Evolutionary conservation across 2,888 invertebrate genomes (phyloP).

Genomic region (Hirtodrosophila histrioides): DNA sequence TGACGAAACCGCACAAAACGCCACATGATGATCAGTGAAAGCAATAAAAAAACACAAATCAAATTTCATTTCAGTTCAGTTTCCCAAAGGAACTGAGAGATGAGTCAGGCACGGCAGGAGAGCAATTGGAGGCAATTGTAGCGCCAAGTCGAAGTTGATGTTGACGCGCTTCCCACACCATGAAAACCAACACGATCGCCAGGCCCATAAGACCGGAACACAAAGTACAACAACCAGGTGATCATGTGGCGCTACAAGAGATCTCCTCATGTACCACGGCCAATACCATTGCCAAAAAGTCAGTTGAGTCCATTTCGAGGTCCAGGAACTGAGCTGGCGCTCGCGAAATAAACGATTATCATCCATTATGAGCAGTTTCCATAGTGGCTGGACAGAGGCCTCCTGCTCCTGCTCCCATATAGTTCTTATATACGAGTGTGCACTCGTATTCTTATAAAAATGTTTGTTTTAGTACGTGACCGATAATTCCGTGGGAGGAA

Average conservation of each 20-base stretch:
- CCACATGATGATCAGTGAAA: constrained; percentile 37
- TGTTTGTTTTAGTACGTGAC: constrained; percentile 85
- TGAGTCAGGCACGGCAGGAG: constrained; percentile 49
- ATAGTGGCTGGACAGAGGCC: constrained; percentile 19
- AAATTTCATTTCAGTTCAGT: constrained; percentile 31
- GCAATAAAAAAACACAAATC: constrained; percentile 39
- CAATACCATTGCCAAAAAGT: constrained; percentile 41
- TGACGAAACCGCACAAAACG: constrained; percentile 24
- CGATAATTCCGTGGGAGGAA: constrained; percentile 54
- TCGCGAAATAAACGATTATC: constrained; percentile 80
- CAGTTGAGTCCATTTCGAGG: constrained; percentile 7
- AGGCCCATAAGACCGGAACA: constrained; percentile 13
- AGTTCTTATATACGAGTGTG: constrained; percentile 22
- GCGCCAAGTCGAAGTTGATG: constrained; percentile 38
- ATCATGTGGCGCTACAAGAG: constrained; percentile 74
- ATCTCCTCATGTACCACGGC: constrained; percentile 24
- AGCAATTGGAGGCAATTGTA: constrained; percentile 61
- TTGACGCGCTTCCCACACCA: constrained; percentile 68
- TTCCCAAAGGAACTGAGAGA: constrained; percentile 19
- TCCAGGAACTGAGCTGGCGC: constrained; percentile 21
- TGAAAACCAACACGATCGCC: constrained; percentile 33
- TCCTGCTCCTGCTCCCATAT: constrained; percentile 29
- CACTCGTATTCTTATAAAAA: constrained; percentile 75
- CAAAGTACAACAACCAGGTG: constrained; percentile 31
- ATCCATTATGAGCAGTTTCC: constrained; percentile 81